A percentile compares a stretch with the other conserved stretches of the same genome.
These are phyloP conservation scores for Decapterus maruadsi DNA, from an alignment of 2,797 vertebrate species.

Conservation along the genomic window DNA sequence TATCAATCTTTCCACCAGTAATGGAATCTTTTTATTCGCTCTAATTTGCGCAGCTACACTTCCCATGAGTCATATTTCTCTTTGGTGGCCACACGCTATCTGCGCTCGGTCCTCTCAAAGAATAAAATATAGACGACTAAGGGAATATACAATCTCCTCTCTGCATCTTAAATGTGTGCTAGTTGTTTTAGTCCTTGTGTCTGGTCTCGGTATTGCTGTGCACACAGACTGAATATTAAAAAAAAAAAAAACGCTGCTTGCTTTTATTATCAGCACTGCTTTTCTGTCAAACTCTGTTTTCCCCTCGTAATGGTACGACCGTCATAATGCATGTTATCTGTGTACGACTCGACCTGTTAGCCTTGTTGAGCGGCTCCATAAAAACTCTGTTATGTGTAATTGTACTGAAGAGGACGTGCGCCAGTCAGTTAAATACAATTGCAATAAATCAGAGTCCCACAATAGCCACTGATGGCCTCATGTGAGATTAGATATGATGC, in stretches of 20 bases:
- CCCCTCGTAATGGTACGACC: conserved; percentile 38
- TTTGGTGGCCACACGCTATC: conserved; percentile 54
- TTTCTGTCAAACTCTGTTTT: conserved; percentile 22
- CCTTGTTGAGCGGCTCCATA: neutral
- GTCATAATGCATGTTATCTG: conserved; percentile 31
- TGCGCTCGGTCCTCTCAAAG: conserved; percentile 51
- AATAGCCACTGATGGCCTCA: neutral
- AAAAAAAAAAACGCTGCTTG: neutral
- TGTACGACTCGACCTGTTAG: neutral
- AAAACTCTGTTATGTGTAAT: neutral
- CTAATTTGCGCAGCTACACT: conserved; percentile 65
- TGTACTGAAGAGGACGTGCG: conserved; percentile 3
- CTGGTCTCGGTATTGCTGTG: conserved; percentile 9
- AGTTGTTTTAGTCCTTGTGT: conserved; percentile 1
- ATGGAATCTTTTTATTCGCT: conserved; percentile 74
- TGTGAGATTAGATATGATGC: conserved; percentile 19
- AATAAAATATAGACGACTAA: conserved; percentile 45
- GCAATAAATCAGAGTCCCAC: neutral
- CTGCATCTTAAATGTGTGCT: conserved; percentile 4
- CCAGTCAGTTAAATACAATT: neutral
- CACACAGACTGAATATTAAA: conserved; percentile 15
- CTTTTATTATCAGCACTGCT: neutral
- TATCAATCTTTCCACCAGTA: conserved; percentile 66
- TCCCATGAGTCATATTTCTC: conserved; percentile 56
- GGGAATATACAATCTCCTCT: conserved; percentile 5